These are phyloP conservation scores for Philaenus spumarius DNA, from an alignment of 1,140 invertebrate genomes.

Conservation along the genomic window DNA sequence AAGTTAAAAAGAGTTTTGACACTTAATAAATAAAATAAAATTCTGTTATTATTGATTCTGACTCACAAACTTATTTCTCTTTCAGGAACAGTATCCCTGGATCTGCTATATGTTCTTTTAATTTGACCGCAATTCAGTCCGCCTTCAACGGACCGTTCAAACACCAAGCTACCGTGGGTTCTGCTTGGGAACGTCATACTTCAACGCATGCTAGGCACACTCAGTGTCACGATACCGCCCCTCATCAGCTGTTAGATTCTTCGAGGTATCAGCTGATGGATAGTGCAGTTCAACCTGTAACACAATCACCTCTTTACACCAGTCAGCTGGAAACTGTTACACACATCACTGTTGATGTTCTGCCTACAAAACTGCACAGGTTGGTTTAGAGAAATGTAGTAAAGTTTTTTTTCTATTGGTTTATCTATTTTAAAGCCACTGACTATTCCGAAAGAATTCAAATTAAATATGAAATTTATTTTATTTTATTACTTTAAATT, in stretches of 20 bases:
- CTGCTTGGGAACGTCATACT: slow-evolving; percentile 67
- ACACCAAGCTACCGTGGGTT: slow-evolving; percentile 64
- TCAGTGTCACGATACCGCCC: slow-evolving; percentile 20
- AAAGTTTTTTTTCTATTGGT: too few species aligned
- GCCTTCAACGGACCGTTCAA: slow-evolving; percentile 87
- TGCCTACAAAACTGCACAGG: slow-evolving; percentile 56
- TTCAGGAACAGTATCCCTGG: slow-evolving; percentile 82
- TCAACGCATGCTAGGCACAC: slow-evolving; percentile 28
- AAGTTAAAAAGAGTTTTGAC: too few species aligned
- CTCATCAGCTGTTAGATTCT: slow-evolving; percentile 52
- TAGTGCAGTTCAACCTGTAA: slow-evolving; percentile 67
- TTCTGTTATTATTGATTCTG: too few species aligned
- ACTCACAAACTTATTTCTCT: too few species aligned
- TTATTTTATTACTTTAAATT: slow-evolving; percentile 17
- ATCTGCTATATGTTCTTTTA: slow-evolving; percentile 90
- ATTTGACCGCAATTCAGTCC: slow-evolving; percentile 70
- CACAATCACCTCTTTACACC: slow-evolving; percentile 59
- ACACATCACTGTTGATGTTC: slow-evolving; percentile 71
- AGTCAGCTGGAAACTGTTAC: slow-evolving; percentile 64
- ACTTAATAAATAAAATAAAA: too few species aligned
- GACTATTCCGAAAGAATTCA: too few species aligned
- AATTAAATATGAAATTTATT: neutral
- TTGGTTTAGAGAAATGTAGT: too few species aligned
- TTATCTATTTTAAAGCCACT: too few species aligned
- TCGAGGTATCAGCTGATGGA: slow-evolving; percentile 85